Evolutionary conservation across 1,140 invertebrate genomes (phyloP), one percentile per base, ranked within the genome.

Genomic region (Palaemon carinicauda): DNA sequence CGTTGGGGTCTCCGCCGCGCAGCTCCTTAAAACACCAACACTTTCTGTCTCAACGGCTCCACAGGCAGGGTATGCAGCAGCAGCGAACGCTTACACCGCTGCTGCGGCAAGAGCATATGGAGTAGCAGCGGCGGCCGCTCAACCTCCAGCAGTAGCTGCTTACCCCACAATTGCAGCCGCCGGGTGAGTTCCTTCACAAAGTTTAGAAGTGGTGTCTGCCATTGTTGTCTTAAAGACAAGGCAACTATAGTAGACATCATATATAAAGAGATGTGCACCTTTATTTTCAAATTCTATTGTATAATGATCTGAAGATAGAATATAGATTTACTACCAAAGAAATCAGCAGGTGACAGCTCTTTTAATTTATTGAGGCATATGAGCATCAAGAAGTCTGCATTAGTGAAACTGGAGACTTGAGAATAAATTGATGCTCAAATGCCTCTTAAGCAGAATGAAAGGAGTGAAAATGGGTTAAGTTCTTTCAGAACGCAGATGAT

Each of bases 31-130:
- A 91, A 93, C 90, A 88, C 93, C 89, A 71, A 87, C 88, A 87
- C 85, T 89, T 85, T 92, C 92, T 91, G 92, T 95, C 92, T 91
- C 94, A 91, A 95, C 95, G 88, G 95, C 94, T 95, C 91, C 88
- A 80, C 88, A 91, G 91, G 92, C 92, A 78, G 88, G 83, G 33
- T 89, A 91, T 74, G 91, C 92, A 74, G 96, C 95, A 91, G 96
- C 96, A 89, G 96, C 95, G 87, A 96, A 96, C 50, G 95, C 94
- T 54, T 96, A 96, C 90, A 95, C 95, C 77, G 95, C 96, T 52
- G 96, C 95, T 60, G 95, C 96, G 74, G 95, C 96, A 69, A 92
- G 95, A 90, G 94, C 95, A 89, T 95, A 95, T 90, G 94, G 94
- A 88, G 94, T 94, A 88, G 94, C 94, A 88, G 87, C 87, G 29